Percentiles rank a stretch among this genome's conserved stretches.
phyloP scores from a whole-genome alignment of 64 coral and sea anemone species.

The Stichodactyla helianthus region DNA sequence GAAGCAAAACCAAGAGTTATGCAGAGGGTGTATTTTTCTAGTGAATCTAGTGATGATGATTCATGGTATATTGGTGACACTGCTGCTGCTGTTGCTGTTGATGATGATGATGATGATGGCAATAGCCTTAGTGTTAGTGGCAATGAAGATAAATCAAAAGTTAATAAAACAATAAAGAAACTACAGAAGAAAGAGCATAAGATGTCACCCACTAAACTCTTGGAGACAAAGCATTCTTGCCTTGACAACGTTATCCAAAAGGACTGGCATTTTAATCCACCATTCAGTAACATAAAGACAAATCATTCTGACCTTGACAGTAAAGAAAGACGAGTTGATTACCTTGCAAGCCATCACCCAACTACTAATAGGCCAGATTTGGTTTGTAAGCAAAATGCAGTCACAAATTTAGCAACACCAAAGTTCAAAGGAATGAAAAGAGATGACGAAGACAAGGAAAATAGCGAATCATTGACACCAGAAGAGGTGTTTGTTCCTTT shows the following conservation, averaged over 20 bases:
- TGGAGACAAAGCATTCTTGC: neutral
- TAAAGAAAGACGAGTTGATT: neutral
- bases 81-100: neutral
- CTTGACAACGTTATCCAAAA: neutral
- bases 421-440: neutral
- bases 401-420: neutral
- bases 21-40: neutral
- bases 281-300: neutral
- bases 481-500: constrained; percentile 31
- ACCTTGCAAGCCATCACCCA: neutral
- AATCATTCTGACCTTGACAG: neutral
- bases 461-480: constrained; percentile 8
- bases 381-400: neutral
- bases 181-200: neutral
- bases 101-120: neutral
- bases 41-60: neutral
- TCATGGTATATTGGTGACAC: neutral
- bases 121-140: neutral
- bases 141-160: neutral
- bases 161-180: neutral
- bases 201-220: neutral
- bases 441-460: neutral
- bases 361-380: neutral
- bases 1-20: neutral
- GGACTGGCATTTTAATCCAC: neutral